phyloP scores from a whole-genome alignment of 1,140 invertebrate species.

The Hormaphis cornu region DNA sequence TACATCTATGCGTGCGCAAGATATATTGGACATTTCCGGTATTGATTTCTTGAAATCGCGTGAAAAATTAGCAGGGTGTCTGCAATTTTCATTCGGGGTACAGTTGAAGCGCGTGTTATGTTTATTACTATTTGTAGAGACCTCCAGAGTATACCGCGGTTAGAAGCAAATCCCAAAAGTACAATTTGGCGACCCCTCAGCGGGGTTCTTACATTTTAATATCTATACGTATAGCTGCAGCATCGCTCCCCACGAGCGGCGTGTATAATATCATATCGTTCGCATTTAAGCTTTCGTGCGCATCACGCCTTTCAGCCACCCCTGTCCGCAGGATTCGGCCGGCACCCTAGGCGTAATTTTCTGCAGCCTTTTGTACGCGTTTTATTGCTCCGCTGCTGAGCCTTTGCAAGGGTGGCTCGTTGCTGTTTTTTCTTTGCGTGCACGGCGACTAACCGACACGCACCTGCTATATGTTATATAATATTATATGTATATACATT shows the following conservation, averaged over 20 bases:
- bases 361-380: slow-evolving; percentile 9
- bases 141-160: background rate
- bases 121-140: no score
- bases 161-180: slow-evolving; percentile 57
- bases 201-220: slow-evolving; percentile 46
- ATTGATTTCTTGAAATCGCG: no score
- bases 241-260: slow-evolving; percentile 58
- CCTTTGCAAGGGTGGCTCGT: background rate
- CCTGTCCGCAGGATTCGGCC: slow-evolving; percentile 15
- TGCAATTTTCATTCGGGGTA: slow-evolving; percentile 1
- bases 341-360: slow-evolving; percentile 18
- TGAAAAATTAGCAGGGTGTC: slow-evolving; percentile 5
- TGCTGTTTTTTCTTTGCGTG: no score
- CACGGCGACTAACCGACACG: background rate
- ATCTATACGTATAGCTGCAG: slow-evolving; percentile 57
- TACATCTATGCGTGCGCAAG: no score
- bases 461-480: slow-evolving; percentile 5
- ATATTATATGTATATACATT: background rate
- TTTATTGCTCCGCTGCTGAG: background rate
- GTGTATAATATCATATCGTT: slow-evolving; percentile 44
- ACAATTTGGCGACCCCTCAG: slow-evolving; percentile 50
- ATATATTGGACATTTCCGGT: no score
- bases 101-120: no score
- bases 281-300: slow-evolving; percentile 43
- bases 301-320: slow-evolving; percentile 12